phyloP scores from a whole-genome alignment of 2,797 vertebrate genomes.

The Agapornis canus region DNA sequence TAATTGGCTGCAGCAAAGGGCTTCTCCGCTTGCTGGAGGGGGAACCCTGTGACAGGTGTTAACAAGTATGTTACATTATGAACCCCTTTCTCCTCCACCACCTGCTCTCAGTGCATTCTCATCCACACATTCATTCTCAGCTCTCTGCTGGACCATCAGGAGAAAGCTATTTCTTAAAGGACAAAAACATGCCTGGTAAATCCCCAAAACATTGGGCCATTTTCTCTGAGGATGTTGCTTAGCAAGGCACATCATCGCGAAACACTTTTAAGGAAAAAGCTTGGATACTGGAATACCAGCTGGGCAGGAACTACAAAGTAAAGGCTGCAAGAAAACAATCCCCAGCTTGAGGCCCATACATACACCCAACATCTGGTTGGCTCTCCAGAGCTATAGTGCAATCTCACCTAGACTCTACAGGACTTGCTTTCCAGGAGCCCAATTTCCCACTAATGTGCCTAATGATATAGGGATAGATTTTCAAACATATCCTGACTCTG shows the following conservation, averaged over 20 bases:
- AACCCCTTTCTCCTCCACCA: slow-evolving; percentile 51
- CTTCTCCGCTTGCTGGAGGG: slow-evolving; percentile 99
- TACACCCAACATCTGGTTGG: background rate
- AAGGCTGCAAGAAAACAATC: background rate
- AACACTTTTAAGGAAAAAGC: background rate
- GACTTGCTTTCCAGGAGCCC: background rate
- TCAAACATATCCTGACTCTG: background rate
- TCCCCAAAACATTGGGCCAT: background rate
- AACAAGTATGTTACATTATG: slow-evolving; percentile 81
- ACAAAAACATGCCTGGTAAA: background rate
- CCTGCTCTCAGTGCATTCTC: slow-evolving; percentile 55
- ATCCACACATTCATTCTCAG: slow-evolving; percentile 16
- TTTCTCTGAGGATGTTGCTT: background rate
- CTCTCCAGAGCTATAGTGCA: background rate
- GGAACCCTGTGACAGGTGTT: slow-evolving; percentile 92
- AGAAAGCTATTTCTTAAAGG: background rate
- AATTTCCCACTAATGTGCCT: background rate
- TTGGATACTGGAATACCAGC: background rate
- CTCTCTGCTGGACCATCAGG: background rate
- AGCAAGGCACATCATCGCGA: background rate
- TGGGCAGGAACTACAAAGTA: background rate
- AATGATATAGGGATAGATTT: background rate
- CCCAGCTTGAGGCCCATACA: background rate
- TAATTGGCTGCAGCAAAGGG: slow-evolving; percentile 98
- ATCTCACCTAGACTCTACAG: background rate